These are phyloP conservation scores for Protosalanx chinensis DNA, from an alignment of 2,797 vertebrate species.

Conservation along the genomic window DNA sequence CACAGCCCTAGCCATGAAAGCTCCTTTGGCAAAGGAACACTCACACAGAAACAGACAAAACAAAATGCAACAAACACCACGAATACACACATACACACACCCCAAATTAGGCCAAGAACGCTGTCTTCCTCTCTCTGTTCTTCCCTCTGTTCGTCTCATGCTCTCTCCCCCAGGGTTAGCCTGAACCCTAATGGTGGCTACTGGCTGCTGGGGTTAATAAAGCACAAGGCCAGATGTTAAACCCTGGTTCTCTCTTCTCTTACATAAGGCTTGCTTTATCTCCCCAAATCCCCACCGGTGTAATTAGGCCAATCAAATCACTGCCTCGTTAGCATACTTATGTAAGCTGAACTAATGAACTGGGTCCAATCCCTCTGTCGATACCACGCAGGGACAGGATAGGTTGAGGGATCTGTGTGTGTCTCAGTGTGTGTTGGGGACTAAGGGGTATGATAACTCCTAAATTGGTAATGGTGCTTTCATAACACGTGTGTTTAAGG, in stretches of 20 bases:
- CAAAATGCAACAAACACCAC: constrained; percentile 29
- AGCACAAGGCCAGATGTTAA: constrained; percentile 62
- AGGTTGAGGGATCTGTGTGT: not conserved
- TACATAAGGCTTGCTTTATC: constrained; percentile 57
- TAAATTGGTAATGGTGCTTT: constrained; percentile 30
- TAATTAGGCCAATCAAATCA: constrained; percentile 69
- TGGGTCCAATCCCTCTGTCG: constrained; percentile 41
- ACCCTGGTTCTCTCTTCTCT: constrained; percentile 47
- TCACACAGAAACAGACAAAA: constrained; percentile 40
- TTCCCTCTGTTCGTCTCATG: constrained; percentile 14
- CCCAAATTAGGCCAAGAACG: constrained; percentile 47
- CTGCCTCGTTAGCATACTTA: constrained; percentile 71
- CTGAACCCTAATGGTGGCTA: constrained; percentile 1
- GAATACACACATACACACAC: constrained; percentile 26
- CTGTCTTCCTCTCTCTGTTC: constrained; percentile 4
- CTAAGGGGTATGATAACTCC: constrained; percentile 14
- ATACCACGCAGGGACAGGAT: not conserved
- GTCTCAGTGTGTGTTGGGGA: not conserved
- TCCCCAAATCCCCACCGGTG: constrained; percentile 50
- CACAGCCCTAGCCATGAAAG: constrained; percentile 58
- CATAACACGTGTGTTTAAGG: constrained; percentile 21
- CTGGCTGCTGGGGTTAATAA: constrained; percentile 40
- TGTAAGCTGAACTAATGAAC: constrained; percentile 74
- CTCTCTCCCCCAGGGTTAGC: not conserved
- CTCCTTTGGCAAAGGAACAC: constrained; percentile 55